These are phyloP conservation scores for Brachionichthys hirsutus DNA, from an alignment of 2,113 vertebrate genomes.

Conservation along the genomic window DNA sequence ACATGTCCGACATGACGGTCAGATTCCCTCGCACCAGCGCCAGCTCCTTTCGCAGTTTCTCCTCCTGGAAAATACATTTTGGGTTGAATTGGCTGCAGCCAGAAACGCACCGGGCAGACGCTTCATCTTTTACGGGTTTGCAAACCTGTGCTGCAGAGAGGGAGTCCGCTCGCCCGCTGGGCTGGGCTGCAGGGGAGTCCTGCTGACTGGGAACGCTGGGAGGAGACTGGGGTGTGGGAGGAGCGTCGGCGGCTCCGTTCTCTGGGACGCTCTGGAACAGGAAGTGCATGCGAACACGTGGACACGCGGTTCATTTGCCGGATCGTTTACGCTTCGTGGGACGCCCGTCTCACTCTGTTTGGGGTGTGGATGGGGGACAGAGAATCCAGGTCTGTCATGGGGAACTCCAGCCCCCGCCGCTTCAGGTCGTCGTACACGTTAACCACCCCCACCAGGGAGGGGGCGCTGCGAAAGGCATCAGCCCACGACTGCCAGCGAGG, in stretches of 20 bases:
- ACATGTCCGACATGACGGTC: constrained; percentile 93
- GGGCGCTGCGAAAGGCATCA: constrained; percentile 91
- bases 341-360: constrained; percentile 81
- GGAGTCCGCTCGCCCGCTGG: constrained; percentile 50
- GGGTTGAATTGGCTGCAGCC: background rate
- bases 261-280: constrained; percentile 83
- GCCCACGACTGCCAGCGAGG: constrained; percentile 88
- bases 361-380: constrained; percentile 97
- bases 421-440: constrained; percentile 91
- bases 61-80: constrained; percentile 68
- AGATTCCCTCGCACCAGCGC: constrained; percentile 91
- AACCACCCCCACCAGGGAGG: constrained; percentile 89
- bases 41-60: constrained; percentile 88
- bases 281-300: background rate
- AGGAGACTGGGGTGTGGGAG: constrained; percentile 22
- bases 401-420: constrained; percentile 92
- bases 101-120: no score
- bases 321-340: background rate
- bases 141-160: constrained; percentile 86
- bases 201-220: constrained; percentile 22
- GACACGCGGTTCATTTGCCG: constrained; percentile 6
- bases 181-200: constrained; percentile 25
- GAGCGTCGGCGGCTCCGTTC: constrained; percentile 46
- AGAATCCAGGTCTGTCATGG: constrained; percentile 97
- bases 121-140: no score